phyloP scores from a whole-genome alignment of 2,888 invertebrate genomes.

The Orthosia gracilis region DNA sequence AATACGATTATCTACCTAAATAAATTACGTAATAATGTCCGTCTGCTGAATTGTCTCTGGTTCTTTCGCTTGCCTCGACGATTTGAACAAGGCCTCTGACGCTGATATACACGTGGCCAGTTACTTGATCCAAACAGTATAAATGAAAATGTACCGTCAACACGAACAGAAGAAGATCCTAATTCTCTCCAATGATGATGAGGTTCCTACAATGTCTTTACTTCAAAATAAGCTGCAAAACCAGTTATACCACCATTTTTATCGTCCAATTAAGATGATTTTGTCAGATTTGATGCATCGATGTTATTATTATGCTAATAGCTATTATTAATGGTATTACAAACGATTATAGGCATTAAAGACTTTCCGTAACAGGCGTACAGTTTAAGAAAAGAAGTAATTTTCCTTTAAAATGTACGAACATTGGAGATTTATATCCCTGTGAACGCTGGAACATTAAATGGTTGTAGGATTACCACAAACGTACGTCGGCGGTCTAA shows the following conservation, averaged over 20 bases:
- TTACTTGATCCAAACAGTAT: no score
- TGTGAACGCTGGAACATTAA: conserved; percentile 17
- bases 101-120: no score
- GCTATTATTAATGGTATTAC: conserved; percentile 38
- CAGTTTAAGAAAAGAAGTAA: conserved; percentile 21
- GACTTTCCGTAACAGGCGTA: conserved; percentile 12
- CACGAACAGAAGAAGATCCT: neutral
- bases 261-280: conserved; percentile 29
- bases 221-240: conserved; percentile 21
- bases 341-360: conserved; percentile 18
- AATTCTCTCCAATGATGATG: no score
- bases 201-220: neutral
- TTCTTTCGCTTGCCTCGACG: no score
- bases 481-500: conserved; percentile 17
- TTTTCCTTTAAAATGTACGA: conserved; percentile 23
- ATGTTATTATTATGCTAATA: conserved; percentile 50
- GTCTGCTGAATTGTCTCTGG: no score
- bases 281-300: conserved; percentile 40
- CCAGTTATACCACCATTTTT: conserved; percentile 18
- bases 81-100: no score
- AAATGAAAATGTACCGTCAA: no score
- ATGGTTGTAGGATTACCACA: conserved; percentile 34
- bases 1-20: no score
- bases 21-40: no score
- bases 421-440: conserved; percentile 37